These are phyloP conservation scores for Bimastos eiseni DNA, from an alignment of 2,888 invertebrate species.

Conservation along the genomic window DNA sequence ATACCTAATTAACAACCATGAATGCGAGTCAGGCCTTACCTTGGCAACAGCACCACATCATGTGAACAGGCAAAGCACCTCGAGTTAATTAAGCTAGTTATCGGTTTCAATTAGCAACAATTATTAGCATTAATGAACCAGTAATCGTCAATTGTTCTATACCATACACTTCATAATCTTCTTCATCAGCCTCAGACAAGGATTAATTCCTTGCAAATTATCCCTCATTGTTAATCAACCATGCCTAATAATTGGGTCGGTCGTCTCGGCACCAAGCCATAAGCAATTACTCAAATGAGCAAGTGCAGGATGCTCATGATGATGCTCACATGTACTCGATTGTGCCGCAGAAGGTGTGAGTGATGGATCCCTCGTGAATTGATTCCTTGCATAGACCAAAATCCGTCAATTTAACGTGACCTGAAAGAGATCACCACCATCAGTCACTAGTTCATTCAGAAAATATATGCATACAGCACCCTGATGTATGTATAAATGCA, in stretches of 20 bases:
- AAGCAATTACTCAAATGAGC: neutral
- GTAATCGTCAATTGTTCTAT: neutral
- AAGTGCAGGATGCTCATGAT: neutral
- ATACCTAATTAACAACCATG: no score
- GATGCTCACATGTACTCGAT: conserved; percentile 65
- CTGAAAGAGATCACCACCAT: conserved; percentile 60
- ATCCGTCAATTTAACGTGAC: conserved; percentile 97
- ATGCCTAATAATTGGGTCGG: neutral
- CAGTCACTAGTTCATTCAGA: neutral
- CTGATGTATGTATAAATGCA: no score
- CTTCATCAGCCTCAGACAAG: neutral
- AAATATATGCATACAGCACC: neutral
- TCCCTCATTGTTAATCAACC: no score
- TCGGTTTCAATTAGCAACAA: neutral
- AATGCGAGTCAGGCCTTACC: neutral
- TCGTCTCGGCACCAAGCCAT: neutral
- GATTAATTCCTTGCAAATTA: neutral
- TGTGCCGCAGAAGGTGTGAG: conserved; percentile 98
- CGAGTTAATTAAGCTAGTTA: neutral
- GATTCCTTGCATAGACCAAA: conserved; percentile 99
- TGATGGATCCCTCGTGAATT: conserved; percentile 73
- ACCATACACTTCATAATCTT: neutral
- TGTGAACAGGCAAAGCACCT: neutral
- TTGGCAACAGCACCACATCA: neutral
- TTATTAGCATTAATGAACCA: neutral